Conservation (phyloP, 2,888 invertebrate species). For the Glomeris marginata region DNA sequence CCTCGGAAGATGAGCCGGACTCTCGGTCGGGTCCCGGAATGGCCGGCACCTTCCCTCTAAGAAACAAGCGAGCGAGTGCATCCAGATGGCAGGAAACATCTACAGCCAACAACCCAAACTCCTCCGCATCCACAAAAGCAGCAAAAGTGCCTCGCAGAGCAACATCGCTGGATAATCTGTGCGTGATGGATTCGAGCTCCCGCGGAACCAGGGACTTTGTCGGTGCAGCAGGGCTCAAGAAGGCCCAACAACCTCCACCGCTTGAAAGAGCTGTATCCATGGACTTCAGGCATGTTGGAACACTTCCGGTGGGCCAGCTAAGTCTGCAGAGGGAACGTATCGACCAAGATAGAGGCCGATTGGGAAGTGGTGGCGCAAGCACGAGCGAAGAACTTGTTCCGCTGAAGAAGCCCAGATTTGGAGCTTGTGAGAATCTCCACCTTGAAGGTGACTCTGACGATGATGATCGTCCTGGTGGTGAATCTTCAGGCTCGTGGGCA, state of each 20-base stretch:
- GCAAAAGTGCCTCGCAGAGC: conserved; percentile 41
- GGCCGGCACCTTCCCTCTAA: background rate
- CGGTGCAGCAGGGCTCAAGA: background rate
- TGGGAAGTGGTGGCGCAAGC: background rate
- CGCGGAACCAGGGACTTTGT: background rate
- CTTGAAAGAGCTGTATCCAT: conserved; percentile 61
- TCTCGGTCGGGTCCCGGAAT: background rate
- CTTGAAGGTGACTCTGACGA: background rate
- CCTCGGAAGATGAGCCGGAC: conserved; percentile 7
- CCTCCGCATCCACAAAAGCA: background rate
- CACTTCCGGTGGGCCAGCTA: conserved; percentile 21
- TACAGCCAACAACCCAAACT: background rate
- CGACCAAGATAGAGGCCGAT: conserved; percentile 1
- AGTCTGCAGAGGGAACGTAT: conserved; percentile 8
- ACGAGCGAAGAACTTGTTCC: conserved; percentile 1
- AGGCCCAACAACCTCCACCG: conserved; percentile 19
- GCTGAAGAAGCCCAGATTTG: conserved; percentile 4
- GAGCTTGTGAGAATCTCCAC: conserved; percentile 11
- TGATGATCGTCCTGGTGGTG: too few species aligned
- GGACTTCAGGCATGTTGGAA: conserved; percentile 46
- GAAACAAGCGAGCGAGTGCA: background rate
- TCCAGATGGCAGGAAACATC: background rate
- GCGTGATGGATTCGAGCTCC: conserved; percentile 38
- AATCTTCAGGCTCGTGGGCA: background rate
- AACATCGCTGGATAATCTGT: conserved; percentile 61